Base-by-base conservation (phyloP, 2,113 vertebrate species). In the Tetrao urogallus region DNA sequence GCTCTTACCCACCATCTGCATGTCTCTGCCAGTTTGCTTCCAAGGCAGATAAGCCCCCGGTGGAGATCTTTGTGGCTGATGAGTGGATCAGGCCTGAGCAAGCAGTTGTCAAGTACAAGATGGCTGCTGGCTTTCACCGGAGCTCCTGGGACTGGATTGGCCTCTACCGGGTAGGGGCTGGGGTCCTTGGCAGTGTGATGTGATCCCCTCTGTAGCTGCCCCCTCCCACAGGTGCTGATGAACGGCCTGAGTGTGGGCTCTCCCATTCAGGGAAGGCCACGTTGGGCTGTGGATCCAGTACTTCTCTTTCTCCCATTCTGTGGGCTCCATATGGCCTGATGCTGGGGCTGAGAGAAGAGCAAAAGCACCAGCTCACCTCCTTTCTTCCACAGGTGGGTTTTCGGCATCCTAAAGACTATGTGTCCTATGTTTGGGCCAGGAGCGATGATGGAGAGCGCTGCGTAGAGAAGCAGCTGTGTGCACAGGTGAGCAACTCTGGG, bases 141-240 rank as follows among this genome's bases (percentile, higher is more conserved):
- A 99, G 99, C 95, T 99, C 99, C 66, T 99, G 99, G 99, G 99
- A 99, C 98, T 99, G 99, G 99, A 98, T 99, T 11, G 99, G 99
- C 81, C 98, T 99, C 89, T 99, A 99, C 95, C 98, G 98, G 98
- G 99, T 99, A 93, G 94, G 92, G 86, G 66, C 75, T 58, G 56
- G 56, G 56, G 56, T n/a, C 30, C 18, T n/a, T 58, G 7, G 30
- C 56, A 12, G 30, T 32, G 30, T 19, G 30, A 32, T 20, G 30
- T 18, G 56, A 32, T 57, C 56, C 30, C 30, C 56, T 57, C 30
- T 57, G 30, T 57, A 11, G 56, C 56, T 84, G 19, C 6, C 13
- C 18, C 22, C 10, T 8, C 36, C 43, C 24, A 28, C 38, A 0
- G 0, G 66, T 43, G n/a, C 0, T 4, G 47, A n/a, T 54, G 63